Conservation (phyloP, 1,140 invertebrate species). For the Proctacanthus coquilletti region DNA sequence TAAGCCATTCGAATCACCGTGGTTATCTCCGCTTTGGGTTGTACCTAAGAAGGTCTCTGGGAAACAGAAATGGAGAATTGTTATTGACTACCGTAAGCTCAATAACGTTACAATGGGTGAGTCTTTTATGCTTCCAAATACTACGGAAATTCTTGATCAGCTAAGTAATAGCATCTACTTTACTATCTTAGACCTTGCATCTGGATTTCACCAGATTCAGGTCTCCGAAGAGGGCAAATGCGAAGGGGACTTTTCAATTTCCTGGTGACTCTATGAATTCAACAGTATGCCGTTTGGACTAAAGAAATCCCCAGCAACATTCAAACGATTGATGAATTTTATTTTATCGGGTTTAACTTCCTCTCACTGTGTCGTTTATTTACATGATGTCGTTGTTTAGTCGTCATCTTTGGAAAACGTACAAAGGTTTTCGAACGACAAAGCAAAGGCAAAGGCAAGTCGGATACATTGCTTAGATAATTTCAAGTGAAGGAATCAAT, state of each 20-base stretch:
- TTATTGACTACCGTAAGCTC: constrained; percentile 28
- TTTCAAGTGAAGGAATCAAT: constrained; percentile 12
- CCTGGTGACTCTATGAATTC: constrained; percentile 15
- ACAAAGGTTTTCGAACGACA: constrained; percentile 25
- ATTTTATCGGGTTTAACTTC: constrained; percentile 2
- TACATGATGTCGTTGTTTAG: constrained; percentile 13
- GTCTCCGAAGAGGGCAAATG: constrained; percentile 18
- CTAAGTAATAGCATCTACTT: constrained; percentile 30
- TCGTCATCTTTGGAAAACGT: constrained; percentile 15
- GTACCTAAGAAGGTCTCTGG: constrained; percentile 14
- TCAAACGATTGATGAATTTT: constrained; percentile 18
- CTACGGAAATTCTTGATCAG: constrained; percentile 30
- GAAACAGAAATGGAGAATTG: constrained; percentile 19
- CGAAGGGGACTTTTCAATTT: constrained; percentile 31
- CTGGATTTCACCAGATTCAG: constrained; percentile 35
- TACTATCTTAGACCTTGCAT: constrained; percentile 29
- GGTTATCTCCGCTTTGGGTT: constrained; percentile 9
- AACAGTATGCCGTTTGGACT: constrained; percentile 17
- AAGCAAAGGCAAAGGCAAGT: constrained; percentile 10
- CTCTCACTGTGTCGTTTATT: constrained; percentile 11
- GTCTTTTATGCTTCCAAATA: constrained; percentile 33
- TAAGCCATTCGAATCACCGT: constrained; percentile 8
- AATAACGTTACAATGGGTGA: constrained; percentile 31
- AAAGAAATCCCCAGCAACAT: constrained; percentile 15
- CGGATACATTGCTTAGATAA: constrained; percentile 20